Evolutionary conservation across 2,113 vertebrate genomes (phyloP).

Genomic region (Mustela lutreola): DNA sequence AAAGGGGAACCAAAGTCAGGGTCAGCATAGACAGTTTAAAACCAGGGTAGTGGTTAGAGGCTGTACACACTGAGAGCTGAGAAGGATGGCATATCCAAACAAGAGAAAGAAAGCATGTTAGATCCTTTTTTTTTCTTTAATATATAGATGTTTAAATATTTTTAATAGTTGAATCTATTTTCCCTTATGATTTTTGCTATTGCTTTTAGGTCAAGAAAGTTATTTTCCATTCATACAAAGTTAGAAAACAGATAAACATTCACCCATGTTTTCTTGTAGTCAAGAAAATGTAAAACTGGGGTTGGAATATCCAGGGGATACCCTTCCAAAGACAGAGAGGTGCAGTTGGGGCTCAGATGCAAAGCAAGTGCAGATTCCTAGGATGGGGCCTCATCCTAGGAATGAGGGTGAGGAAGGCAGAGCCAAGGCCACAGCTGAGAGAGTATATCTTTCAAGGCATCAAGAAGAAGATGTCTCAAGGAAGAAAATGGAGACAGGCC

Average conservation of each 20-base stretch:
- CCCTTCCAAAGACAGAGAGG: background rate
- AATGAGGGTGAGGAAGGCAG: background rate
- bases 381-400: background rate
- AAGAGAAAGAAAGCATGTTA: too few species aligned
- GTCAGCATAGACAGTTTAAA: background rate
- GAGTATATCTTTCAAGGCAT: background rate
- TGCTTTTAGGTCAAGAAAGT: background rate
- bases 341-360: too few species aligned
- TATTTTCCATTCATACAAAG: background rate
- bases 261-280: background rate
- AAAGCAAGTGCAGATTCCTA: fast-evolving
- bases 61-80: background rate
- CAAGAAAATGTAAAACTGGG: background rate
- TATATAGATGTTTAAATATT: background rate
- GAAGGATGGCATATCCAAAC: background rate
- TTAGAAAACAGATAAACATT: background rate
- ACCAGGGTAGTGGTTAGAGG: background rate
- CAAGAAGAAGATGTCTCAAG: background rate
- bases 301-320: background rate
- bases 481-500: background rate
- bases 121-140: background rate
- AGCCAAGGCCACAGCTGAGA: background rate
- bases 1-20: background rate
- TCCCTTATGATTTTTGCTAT: background rate
- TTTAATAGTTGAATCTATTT: background rate